Evolutionary conservation across 37 sponge, comb jelly and placozoan genomes (phyloP), one percentile per base, ranked within the genome.

Genomic region (Axinella damicornis): DNA sequence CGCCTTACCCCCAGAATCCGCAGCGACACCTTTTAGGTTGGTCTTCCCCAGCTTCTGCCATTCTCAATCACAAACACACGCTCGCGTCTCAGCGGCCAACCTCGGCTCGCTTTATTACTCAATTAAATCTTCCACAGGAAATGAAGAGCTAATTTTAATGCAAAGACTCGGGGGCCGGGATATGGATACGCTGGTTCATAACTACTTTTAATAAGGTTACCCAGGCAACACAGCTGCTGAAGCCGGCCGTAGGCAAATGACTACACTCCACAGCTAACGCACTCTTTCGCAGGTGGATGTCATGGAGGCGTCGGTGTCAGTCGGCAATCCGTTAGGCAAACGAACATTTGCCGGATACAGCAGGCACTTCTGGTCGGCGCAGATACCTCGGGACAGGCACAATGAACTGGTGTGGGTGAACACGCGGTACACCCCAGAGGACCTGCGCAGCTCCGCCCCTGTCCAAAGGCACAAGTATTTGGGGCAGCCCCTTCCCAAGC

Each of bases 1-100:
- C 9, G 9, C 9, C 87, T 91, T 56, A 91, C 92, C 92, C 92
- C 87, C 87, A 91, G 59, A 91, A 91, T 59, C 92, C 92, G 82
- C 92, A 91, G 22, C 54, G 73, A 78, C 92, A 91, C 52, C 77
- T 82, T 74, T 91, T 91, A 28, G 86, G 73, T 60, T 85, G 36
- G 54, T 39, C 80, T 31, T 66, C 78, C 25, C 75, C 71, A 0
- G 89, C 83, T 38, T 77, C 89, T 18, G 89, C 69, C 65, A 82
- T 88, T 61, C 62, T 61, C 62, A 14, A 12, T 27, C 62, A 4
- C 27, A 14, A 27, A 12, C 62, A 61, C 62, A 61, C 62, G 57
- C 57, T 56, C n/a, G n/a, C n/a, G n/a, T n/a, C n/a, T n/a, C n/a
- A n/a, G n/a, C n/a, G n/a, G n/a, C n/a, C n/a, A n/a, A n/a, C n/a